Evolutionary conservation across 2,888 invertebrate species (phyloP).

Genomic region (Cylloceria caligata): DNA sequence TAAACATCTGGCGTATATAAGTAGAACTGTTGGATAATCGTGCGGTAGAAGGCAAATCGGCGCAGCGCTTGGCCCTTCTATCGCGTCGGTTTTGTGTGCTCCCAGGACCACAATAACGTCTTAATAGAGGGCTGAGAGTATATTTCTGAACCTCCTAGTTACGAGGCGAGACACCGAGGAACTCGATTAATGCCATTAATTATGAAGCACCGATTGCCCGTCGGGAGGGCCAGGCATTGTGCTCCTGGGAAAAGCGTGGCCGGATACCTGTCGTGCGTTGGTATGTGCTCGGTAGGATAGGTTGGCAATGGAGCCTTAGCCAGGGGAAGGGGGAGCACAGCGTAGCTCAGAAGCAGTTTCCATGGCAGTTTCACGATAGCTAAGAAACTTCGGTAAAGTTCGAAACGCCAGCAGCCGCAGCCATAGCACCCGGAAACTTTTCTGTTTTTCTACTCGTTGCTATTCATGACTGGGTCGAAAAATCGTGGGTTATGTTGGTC

Average conservation of each 20-base stretch:
- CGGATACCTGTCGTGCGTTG: constrained; percentile 40
- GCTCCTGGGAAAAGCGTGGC: constrained; percentile 64
- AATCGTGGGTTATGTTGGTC: constrained; percentile 74
- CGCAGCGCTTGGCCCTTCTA: constrained; percentile 1
- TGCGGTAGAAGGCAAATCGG: constrained; percentile 24
- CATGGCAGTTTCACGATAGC: constrained; percentile 63
- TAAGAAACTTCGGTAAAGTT: constrained; percentile 63
- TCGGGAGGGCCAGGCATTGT: constrained; percentile 60
- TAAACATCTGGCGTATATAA: not conserved
- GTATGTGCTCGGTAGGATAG: constrained; percentile 43
- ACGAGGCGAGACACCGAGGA: constrained; percentile 51
- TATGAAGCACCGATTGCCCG: constrained; percentile 68
- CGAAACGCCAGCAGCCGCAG: constrained; percentile 39
- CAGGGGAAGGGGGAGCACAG: constrained; percentile 9
- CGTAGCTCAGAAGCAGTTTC: constrained; percentile 54
- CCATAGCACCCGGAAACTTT: constrained; percentile 71
- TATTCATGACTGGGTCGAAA: constrained; percentile 79
- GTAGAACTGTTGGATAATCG: constrained; percentile 4
- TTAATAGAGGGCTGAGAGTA: constrained; percentile 18
- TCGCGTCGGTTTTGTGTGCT: constrained; percentile 48
- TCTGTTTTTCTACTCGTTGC: constrained; percentile 80
- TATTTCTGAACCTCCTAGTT: constrained; percentile 42
- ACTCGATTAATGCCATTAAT: constrained; percentile 71
- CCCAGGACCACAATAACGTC: constrained; percentile 47
- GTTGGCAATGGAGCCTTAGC: constrained; percentile 41